Base-by-base conservation (phyloP, 2,888 invertebrate species). In the Zygothrica quintamaculata region DNA sequence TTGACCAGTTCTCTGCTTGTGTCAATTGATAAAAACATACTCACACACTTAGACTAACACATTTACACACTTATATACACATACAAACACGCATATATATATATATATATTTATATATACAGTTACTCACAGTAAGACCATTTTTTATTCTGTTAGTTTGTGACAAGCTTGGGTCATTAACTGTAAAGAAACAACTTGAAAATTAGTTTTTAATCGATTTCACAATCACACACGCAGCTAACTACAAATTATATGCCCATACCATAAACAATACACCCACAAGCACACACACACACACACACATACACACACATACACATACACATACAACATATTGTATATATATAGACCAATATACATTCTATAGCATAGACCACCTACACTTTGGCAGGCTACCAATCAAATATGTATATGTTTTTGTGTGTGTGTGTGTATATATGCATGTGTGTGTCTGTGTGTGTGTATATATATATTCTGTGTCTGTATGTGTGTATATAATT, bases 171-270 rank as follows among this genome's bases (percentile, higher is more conserved):
- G 50, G 50, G 62, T 53, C 69, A 69, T 69, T 69, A 69, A 53
- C 68, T 70, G 71, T 70, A 9, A 15, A 22, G 40, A 47, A 31
- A 62, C 53, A 58, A 66, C 51, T 82, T 73, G 74, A 74, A 85
- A 85, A 87, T 86, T 73, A 74, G 74, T 81, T 88, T 86, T 78
- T 88, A 88, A 88, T 88, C 89, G 89, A 88, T 88, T 89, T 89
- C 75, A 86, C 77, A 87, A 74, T 79, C 75, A 81, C 76, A 84
- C 75, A 74, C 77, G 61, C 76, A 59, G 43, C 16, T 26, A 46
- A 51, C 58, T 22, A 56, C 74, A 65, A 75, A 75, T 75, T 66
- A 73, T 37, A 69, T 48, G 40, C 39, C n/a, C n/a, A n/a, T n/a
- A n/a, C n/a, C n/a, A n/a, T n/a, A n/a, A n/a, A n/a, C n/a, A n/a